These are phyloP conservation scores for Micrasema minimum DNA, from an alignment of 1,140 invertebrate species.

Conservation along the genomic window DNA sequence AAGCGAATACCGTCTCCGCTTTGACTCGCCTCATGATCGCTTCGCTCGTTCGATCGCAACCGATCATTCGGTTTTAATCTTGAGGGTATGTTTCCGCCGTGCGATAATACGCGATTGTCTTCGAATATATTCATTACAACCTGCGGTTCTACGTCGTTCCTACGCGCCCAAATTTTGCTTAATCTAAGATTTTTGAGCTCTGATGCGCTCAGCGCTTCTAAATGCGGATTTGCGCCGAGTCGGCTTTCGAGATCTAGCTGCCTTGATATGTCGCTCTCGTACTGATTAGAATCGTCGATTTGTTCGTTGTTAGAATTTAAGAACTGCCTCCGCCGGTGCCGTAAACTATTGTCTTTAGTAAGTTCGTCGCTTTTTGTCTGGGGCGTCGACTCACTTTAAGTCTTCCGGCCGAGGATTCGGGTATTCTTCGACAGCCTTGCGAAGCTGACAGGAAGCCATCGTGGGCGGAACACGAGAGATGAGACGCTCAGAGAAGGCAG, in stretches of 20 bases:
- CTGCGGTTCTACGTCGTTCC: not conserved
- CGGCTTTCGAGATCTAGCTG: constrained; percentile 7
- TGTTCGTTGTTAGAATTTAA: not conserved
- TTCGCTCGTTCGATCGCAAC: not conserved
- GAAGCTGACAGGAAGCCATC: constrained; percentile 58
- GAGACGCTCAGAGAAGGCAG: constrained; percentile 79
- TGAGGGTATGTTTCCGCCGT: not conserved
- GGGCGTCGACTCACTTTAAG: constrained; percentile 51
- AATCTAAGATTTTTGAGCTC: not conserved
- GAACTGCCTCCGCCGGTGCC: constrained; percentile 31
- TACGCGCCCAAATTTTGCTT: not conserved
- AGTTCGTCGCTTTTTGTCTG: constrained; percentile 48
- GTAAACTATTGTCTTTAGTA: constrained; percentile 49
- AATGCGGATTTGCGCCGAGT: constrained; percentile 12
- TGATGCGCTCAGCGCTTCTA: not conserved
- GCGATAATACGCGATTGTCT: not conserved
- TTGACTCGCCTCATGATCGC: not conserved
- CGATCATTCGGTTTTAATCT: not conserved
- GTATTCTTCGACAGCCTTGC: constrained; percentile 45
- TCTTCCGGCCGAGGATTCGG: constrained; percentile 53
- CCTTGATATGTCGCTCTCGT: constrained; percentile 2
- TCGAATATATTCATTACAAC: not conserved
- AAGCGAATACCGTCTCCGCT: not conserved
- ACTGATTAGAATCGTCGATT: not conserved
- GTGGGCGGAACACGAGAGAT: constrained; percentile 75